A percentile compares a stretch with the other conserved stretches of the same genome.
These are phyloP conservation scores for Actinostola sp. DNA, from an alignment of 92 coral and sea anemone species.

Conservation along the genomic window DNA sequence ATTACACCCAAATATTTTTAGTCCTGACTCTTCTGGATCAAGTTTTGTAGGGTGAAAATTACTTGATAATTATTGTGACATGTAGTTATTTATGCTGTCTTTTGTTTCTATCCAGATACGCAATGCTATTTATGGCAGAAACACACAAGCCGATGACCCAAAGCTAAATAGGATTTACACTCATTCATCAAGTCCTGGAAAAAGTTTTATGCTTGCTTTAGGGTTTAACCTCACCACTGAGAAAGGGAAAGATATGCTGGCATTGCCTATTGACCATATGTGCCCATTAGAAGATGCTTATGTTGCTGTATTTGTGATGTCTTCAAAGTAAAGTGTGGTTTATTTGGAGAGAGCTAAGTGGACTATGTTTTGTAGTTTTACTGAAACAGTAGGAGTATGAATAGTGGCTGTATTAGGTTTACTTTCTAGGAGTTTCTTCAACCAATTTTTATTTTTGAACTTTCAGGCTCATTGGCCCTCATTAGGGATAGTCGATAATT, in stretches of 20 bases:
- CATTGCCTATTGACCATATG: slow-evolving; percentile 38
- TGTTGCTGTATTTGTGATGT: slow-evolving; percentile 74
- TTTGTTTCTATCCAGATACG: slow-evolving; percentile 45
- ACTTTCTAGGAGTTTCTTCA: too few species aligned
- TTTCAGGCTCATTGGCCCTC: too few species aligned
- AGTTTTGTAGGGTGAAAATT: too few species aligned
- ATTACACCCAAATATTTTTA: too few species aligned
- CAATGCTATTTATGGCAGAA: slow-evolving; percentile 68
- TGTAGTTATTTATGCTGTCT: too few species aligned
- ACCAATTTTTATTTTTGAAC: too few species aligned
- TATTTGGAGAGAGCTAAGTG: background rate
- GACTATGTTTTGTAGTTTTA: background rate
- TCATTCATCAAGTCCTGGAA: slow-evolving; percentile 76
- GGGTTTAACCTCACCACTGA: slow-evolving; percentile 67
- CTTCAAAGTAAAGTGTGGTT: slow-evolving; percentile 28
- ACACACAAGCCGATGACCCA: slow-evolving; percentile 63
- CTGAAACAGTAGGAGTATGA: too few species aligned
- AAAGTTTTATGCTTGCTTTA: slow-evolving; percentile 64
- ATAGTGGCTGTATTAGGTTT: too few species aligned
- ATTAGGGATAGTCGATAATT: too few species aligned
- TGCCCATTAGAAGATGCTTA: slow-evolving; percentile 73
- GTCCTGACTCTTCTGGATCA: too few species aligned
- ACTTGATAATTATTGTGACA: too few species aligned
- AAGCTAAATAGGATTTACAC: slow-evolving; percentile 70
- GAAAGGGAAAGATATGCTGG: slow-evolving; percentile 47